Evolutionary conservation across 2,888 invertebrate genomes (phyloP).

Genomic region (Pachycephus smyrnensis): DNA sequence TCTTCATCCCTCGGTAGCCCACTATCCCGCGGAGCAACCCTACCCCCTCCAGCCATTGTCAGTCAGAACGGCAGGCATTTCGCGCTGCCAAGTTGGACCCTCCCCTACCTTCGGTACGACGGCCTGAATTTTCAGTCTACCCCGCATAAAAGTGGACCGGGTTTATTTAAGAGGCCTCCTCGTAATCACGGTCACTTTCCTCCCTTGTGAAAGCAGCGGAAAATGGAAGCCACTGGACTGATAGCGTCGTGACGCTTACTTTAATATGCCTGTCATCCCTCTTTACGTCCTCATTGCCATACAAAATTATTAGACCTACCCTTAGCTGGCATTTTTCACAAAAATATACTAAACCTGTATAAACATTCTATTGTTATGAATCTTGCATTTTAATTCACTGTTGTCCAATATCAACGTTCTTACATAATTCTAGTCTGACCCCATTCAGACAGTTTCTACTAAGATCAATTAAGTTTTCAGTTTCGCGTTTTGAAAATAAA

Average conservation of each 20-base stretch:
- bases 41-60: neutral
- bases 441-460: too few species aligned
- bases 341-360: neutral
- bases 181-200: slow-evolving; percentile 14
- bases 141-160: slow-evolving; percentile 8
- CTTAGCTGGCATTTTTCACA: neutral
- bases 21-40: neutral
- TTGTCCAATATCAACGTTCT: neutral
- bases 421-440: too few species aligned
- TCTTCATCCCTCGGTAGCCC: slow-evolving; percentile 12
- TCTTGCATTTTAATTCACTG: neutral
- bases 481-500: neutral
- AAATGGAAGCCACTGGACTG: neutral
- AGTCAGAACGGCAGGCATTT: neutral
- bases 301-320: neutral
- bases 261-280: neutral
- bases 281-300: neutral
- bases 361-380: neutral
- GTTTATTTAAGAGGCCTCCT: slow-evolving; percentile 20
- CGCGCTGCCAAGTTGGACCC: slow-evolving; percentile 14
- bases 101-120: neutral
- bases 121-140: slow-evolving; percentile 2
- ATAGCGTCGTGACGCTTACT: neutral
- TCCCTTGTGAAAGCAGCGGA: neutral
- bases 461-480: neutral